Evolutionary conservation across 2,888 invertebrate species (phyloP), one percentile per base, ranked within the genome.

Genomic region (Trissolcus brochymenae): DNA sequence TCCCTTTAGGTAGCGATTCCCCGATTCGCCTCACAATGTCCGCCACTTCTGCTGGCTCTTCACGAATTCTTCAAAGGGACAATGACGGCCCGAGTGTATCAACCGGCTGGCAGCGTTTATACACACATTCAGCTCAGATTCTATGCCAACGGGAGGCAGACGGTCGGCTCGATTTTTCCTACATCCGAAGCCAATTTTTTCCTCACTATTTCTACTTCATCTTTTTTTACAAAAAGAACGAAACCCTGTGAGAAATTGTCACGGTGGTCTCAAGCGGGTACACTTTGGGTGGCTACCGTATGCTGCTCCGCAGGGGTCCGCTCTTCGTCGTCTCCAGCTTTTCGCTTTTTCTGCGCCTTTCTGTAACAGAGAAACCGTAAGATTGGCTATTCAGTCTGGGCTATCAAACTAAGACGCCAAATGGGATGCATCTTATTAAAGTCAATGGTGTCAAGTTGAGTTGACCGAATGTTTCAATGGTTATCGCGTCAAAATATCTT

Each of bases 211-310:
- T 64, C 71, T 55, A 29, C 59, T 46, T 54, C 65, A 71, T 64
- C 49, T 76, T 35, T 35, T 25, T 68, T 55, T 56, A 57, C 56
- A 77, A 83, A 82, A 82, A 73, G 83, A 82, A 85, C 85, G 51
- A 85, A 85, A 86, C 87, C 85, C 84, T 79, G 75, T 66, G 71
- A 77, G 74, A 78, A 83, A 83, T 82, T 85, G 85, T 85, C 86
- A 87, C 82, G 87, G 87, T 87, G 87, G 87, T 87, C 86, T 81
- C 67, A 55, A 79, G 83, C 83, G 83, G 82, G 79, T 84, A 87
- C 86, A 86, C 82, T 84, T 82, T 79, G 78, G 72, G 68, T 74
- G 79, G 86, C 87, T 87, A 87, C 87, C 83, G 87, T 86, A 78
- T 81, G 84, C 83, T 80, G 78, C 74, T 54, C 87, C 76, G 75